Conservation (phyloP, 2,888 invertebrate species). For the Anaspis maculata region DNA sequence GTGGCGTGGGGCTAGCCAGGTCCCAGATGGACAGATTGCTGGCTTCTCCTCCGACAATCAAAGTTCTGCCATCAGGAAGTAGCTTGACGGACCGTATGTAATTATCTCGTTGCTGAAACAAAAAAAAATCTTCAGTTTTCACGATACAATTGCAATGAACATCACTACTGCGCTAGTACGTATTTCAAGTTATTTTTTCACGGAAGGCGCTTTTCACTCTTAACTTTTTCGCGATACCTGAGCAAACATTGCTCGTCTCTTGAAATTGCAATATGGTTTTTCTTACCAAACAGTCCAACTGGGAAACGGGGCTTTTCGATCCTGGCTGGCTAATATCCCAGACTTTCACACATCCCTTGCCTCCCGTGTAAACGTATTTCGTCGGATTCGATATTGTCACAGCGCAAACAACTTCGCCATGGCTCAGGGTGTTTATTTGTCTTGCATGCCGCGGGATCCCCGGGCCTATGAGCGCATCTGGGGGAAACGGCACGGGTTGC, state of each 20-base stretch:
- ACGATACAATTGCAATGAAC: too few species aligned
- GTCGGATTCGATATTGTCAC: constrained; percentile 93
- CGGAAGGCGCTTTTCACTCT: too few species aligned
- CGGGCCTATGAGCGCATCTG: constrained; percentile 86
- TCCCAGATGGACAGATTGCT: constrained; percentile 95
- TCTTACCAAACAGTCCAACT: constrained; percentile 81
- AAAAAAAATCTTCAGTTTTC: too few species aligned
- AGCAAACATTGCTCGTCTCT: too few species aligned
- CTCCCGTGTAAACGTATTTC: constrained; percentile 90
- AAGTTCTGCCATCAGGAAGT: constrained; percentile 82
- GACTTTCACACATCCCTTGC: constrained; percentile 95
- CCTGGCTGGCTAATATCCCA: constrained; percentile 92
- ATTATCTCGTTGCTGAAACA: constrained; percentile 74
- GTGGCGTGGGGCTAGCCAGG: constrained; percentile 79
- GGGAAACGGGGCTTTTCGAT: constrained; percentile 79
- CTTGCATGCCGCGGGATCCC: constrained; percentile 90
- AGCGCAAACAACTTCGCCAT: constrained; percentile 96
- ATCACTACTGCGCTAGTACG: too few species aligned
- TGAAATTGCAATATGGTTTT: too few species aligned
- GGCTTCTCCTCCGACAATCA: constrained; percentile 95
- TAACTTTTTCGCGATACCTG: too few species aligned
- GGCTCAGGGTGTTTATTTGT: constrained; percentile 87
- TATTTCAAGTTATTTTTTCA: too few species aligned
- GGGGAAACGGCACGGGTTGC: constrained; percentile 90
- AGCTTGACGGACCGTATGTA: constrained; percentile 93